These are phyloP conservation scores for Charaxes varanes DNA, from an alignment of 1,140 invertebrate species.

Conservation along the genomic window DNA sequence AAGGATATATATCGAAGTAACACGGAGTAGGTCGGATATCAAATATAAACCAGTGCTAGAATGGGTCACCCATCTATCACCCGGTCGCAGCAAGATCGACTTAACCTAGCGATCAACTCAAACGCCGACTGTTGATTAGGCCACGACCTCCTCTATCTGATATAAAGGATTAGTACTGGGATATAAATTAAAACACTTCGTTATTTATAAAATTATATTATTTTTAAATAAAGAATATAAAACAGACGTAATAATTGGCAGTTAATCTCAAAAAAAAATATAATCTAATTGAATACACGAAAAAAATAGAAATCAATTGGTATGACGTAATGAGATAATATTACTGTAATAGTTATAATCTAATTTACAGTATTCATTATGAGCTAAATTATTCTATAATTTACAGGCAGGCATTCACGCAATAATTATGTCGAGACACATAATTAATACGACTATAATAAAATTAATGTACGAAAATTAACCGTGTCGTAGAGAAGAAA, in stretches of 20 bases:
- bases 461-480: not conserved
- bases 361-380: constrained; percentile 30
- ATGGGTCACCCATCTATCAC: too few relatives aligned
- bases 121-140: too few relatives aligned
- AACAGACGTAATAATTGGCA: constrained; percentile 54
- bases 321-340: constrained; percentile 35
- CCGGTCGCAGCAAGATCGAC: too few relatives aligned
- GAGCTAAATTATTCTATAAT: constrained; percentile 46
- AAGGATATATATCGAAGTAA: too few relatives aligned
- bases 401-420: constrained; percentile 62
- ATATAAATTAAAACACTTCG: constrained; percentile 25
- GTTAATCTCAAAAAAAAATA: constrained; percentile 45
- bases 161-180: too few relatives aligned
- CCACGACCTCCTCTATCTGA: too few relatives aligned
- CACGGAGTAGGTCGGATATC: too few relatives aligned
- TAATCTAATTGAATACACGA: constrained; percentile 29
- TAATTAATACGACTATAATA: too few relatives aligned
- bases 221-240: constrained; percentile 64
- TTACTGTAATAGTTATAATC: constrained; percentile 20
- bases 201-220: constrained; percentile 60
- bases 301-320: constrained; percentile 33
- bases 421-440: constrained; percentile 31
- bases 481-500: not conserved
- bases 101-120: too few relatives aligned
- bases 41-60: too few relatives aligned